Base-by-base conservation (phyloP, 2,888 invertebrate genomes). In the Brachyptera putata region DNA sequence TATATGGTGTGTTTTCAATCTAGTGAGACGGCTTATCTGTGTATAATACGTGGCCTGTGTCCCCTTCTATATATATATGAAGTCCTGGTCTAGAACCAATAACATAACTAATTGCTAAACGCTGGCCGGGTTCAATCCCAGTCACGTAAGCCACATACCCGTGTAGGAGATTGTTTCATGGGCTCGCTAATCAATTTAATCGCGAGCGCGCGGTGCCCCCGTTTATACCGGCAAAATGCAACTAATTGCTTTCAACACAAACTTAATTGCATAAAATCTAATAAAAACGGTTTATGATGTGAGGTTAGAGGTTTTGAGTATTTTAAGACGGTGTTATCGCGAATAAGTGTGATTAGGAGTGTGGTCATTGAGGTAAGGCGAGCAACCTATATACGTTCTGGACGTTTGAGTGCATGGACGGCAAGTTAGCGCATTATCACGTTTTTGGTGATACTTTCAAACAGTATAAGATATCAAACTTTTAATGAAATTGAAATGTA, bases 1-100 rank as follows among this genome's bases (percentile, higher is more conserved):
- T 46, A 46, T 24, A n/a, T 21, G 46, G 46, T 46, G 21, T 46
- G 46, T 46, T 46, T 46, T 46, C 46, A 46, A 46, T 46, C 46
- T 46, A 41, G 41, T n/a, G n/a, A n/a, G n/a, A n/a, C n/a, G n/a
- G n/a, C n/a, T n/a, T n/a, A n/a, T n/a, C 30, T 7, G 30, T 30
- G 11, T 5, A 11, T 7, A 30, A 30, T 7, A 7, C 11, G 30
- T 30, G 11, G 30, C 11, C 30, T 5, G 30, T 30, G 5, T 30
- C 11, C 7, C 7, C 30, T 30, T 11, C 30, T 7, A 7, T 30
- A 30, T 30, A 30, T 7, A 7, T 30, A 30, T 30, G 30, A 30
- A 30, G 30, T 7, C 30, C 11, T 30, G 11, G 30, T 5, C 30
- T 5, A 5, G 30, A 30, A 30, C 30, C 30, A 30, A 30, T 30